phyloP scores from a whole-genome alignment of 1,140 invertebrate species.

The Hyphantria cunea region DNA sequence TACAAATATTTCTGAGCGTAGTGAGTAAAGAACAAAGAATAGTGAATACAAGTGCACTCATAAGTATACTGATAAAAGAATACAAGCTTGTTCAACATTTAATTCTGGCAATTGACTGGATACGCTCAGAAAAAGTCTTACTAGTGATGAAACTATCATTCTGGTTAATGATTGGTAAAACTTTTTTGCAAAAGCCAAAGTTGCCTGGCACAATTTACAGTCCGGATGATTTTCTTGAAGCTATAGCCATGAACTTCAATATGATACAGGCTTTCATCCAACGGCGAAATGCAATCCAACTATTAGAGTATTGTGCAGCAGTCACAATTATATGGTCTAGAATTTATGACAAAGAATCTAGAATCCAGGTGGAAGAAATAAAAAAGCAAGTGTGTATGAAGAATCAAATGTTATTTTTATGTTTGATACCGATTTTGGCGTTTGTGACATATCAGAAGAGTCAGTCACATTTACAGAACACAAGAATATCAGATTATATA shows the following conservation, averaged over 20 bases:
- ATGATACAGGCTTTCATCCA: conserved; percentile 53
- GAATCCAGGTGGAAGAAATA: conserved; percentile 29
- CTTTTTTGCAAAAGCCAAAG: conserved; percentile 51
- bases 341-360: conserved; percentile 46
- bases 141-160: conserved; percentile 55
- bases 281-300: conserved; percentile 42
- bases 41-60: conserved; percentile 41
- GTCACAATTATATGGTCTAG: conserved; percentile 58
- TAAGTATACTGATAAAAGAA: conserved; percentile 48
- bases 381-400: conserved; percentile 42
- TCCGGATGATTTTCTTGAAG: conserved; percentile 57
- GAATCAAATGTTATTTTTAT: conserved; percentile 83
- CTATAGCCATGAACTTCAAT: conserved; percentile 58
- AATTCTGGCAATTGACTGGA: conserved; percentile 48
- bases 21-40: conserved; percentile 48
- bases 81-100: conserved; percentile 46
- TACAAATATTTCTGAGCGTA: conserved; percentile 56
- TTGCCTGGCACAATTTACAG: conserved; percentile 42
- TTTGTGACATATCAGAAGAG: conserved; percentile 70
- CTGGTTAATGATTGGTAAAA: conserved; percentile 51
- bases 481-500: conserved; percentile 84
- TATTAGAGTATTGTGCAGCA: conserved; percentile 58
- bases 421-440: conserved; percentile 83
- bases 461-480: conserved; percentile 44
- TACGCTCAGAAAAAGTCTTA: conserved; percentile 47